A percentile compares a stretch with the other conserved stretches of the same genome.
Evolutionary conservation across 2,797 vertebrate genomes (phyloP).

Genomic region (Hypotaenidia philippensis): DNA sequence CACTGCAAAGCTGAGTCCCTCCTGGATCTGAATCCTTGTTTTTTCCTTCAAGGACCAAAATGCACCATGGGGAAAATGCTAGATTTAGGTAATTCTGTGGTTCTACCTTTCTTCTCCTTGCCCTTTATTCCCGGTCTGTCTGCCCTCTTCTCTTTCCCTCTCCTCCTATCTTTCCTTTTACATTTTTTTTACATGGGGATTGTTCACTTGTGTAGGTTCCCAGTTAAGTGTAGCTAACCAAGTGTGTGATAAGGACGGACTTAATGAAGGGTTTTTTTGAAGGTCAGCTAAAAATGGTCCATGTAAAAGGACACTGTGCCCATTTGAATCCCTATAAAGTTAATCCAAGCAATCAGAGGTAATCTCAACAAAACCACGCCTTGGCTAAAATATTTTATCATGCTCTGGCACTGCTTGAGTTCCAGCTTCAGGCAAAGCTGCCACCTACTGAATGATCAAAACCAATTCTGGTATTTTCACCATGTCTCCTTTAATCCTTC

Average conservation of each 20-base stretch:
- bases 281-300: background rate
- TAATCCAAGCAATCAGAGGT: background rate
- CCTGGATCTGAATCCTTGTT: background rate
- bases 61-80: background rate
- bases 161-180: background rate
- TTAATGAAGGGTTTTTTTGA: background rate
- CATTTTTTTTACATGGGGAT: background rate
- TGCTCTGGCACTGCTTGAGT: background rate
- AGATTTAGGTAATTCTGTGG: background rate
- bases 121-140: background rate
- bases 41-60: background rate
- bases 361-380: background rate
- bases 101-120: background rate
- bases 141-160: too few relatives aligned
- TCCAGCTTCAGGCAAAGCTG: background rate
- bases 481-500: background rate
- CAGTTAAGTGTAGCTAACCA: background rate
- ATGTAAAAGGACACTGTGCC: background rate
- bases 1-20: background rate
- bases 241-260: background rate
- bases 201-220: background rate
- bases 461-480: background rate
- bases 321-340: background rate
- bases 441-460: background rate
- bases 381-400: background rate